A percentile compares a stretch with the other conserved stretches of the same genome.
Conservation (phyloP, 30 jellyfish, hydroid and myxozoan species). For the Mastigias papua region DNA sequence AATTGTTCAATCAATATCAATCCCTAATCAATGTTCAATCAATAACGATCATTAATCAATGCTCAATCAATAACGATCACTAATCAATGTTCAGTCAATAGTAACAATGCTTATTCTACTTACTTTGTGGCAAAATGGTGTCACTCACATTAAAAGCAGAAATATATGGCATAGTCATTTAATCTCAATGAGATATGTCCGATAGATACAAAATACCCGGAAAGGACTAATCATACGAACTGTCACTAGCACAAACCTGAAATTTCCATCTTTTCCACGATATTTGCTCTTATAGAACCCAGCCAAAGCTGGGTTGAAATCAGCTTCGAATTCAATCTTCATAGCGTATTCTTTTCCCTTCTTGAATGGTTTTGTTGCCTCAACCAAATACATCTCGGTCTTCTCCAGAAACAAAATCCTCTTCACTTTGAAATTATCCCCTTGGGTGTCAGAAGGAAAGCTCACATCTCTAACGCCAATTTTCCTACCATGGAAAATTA, state of each 20-base stretch:
- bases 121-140: too few relatives aligned
- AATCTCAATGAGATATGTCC: too few relatives aligned
- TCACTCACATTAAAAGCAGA: too few relatives aligned
- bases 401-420: slow-evolving; percentile 52
- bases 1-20: too few relatives aligned
- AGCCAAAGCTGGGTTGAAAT: slow-evolving; percentile 75
- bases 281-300: slow-evolving; percentile 92
- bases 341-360: slow-evolving; percentile 75
- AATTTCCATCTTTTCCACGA: slow-evolving; percentile 69
- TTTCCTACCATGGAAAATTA: slow-evolving; percentile 89
- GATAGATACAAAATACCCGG: not conserved
- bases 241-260: slow-evolving; percentile 65
- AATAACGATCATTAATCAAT: too few relatives aligned
- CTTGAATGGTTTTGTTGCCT: slow-evolving; percentile 61
- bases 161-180: too few relatives aligned
- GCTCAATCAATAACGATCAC: too few relatives aligned
- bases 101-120: too few relatives aligned
- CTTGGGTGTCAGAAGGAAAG: slow-evolving; percentile 38
- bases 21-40: too few relatives aligned
- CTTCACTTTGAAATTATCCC: slow-evolving; percentile 27
- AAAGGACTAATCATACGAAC: not conserved
- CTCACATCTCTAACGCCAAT: slow-evolving; percentile 41
- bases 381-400: slow-evolving; percentile 80
- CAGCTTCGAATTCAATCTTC: slow-evolving; percentile 70
- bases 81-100: too few relatives aligned